Base-by-base conservation (phyloP, 2,888 invertebrate species). In the Tetrapedia diversipes region DNA sequence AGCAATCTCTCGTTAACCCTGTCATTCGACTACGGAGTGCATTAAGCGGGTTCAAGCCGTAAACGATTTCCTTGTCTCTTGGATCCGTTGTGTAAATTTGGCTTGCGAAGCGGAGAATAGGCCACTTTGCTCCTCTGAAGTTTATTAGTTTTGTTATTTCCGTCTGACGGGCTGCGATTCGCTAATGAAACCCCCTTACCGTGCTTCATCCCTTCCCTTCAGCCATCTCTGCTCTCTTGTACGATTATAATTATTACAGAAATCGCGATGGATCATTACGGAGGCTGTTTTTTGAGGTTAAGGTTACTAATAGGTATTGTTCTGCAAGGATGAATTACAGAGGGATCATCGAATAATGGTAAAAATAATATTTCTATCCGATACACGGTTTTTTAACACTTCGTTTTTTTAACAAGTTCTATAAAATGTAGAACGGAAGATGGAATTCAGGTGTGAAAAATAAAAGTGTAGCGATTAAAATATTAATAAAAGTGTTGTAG, bases 121-220 rank as follows among this genome's bases (percentile, higher is more conserved):
- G 51, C 32, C 63, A 75, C 75, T 75, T 64, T 75, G 59, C 75
- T 51, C 47, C 39, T 1, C 29, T 29, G 57, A 54, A 54, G 64
- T 77, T 68, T 75, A 75, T 68, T 75, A 77, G 63, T 75, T 75
- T 75, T 57, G 66, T 73, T 61, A 74, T 76, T 74, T 76, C 61
- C 74, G 61, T 66, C 45, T 45, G 75, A 73, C 66, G 73, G 54
- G 54, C 19, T 56, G 61, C 47, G 22, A 56, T 24, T 66, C 74
- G 63, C 54, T 60, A 73, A 76, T 59, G 59, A 64, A 73, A 41
- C 72, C 39, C n/a, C n/a, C n/a, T n/a, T n/a, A n/a, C n/a, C n/a
- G n/a, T n/a, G n/a, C n/a, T n/a, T n/a, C 22, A 8, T 8, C 10
- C 10, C 4, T 2, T 14, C 19, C 1, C 3, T 16, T 27, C 27